Evolutionary conservation across 2,113 vertebrate species (phyloP).

Genomic region (Myrmecobius fasciatus): DNA sequence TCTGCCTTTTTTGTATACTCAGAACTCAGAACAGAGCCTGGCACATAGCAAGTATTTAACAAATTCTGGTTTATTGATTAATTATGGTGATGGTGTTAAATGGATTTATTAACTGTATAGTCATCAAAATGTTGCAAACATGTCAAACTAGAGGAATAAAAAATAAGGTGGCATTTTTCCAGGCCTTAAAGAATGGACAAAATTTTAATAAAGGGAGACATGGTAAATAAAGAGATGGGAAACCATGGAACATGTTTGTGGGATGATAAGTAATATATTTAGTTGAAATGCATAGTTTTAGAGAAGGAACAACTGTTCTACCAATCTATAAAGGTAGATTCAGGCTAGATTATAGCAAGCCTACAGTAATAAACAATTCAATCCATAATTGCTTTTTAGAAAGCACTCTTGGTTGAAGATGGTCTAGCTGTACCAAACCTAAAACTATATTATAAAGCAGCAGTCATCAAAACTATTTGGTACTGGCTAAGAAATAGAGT

Average conservation of each 20-base stretch:
- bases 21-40: no score
- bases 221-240: neutral
- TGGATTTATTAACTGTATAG: neutral
- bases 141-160: neutral
- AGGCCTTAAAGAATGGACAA: neutral
- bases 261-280: neutral
- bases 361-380: neutral
- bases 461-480: no score
- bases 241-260: neutral
- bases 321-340: neutral
- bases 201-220: neutral
- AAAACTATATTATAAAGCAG: no score
- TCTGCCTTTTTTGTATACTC: neutral
- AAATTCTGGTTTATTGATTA: no score
- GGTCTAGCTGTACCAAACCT: no score
- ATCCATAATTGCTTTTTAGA: no score
- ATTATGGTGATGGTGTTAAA: no score
- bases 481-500: no score
- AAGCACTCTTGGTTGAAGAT: no score
- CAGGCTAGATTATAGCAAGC: neutral
- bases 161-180: neutral
- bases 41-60: neutral
- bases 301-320: neutral
- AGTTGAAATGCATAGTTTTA: no score
- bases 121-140: neutral